phyloP scores from a whole-genome alignment of 1,140 invertebrate species.

The Euura saliciscinereae region DNA sequence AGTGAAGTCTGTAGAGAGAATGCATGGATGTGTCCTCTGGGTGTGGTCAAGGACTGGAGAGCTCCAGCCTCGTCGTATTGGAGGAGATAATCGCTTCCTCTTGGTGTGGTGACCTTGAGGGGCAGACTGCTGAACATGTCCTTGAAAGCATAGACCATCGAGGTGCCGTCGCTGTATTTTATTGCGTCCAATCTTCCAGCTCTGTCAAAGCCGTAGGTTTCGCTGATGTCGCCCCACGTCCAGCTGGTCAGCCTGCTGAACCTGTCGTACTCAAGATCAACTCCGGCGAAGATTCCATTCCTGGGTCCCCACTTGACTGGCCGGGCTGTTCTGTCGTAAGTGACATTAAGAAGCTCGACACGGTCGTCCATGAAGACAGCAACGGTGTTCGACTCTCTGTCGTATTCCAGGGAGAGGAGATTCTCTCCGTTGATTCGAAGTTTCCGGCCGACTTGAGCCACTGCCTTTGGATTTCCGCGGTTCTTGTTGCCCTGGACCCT shows the following conservation, averaged over 20 bases:
- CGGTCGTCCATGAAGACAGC: slow-evolving; percentile 89
- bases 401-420: slow-evolving; percentile 90
- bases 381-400: slow-evolving; percentile 86
- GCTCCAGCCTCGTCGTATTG: slow-evolving; percentile 93
- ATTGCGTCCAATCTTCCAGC: slow-evolving; percentile 86
- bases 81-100: slow-evolving; percentile 89
- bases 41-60: slow-evolving; percentile 88
- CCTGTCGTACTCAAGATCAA: slow-evolving; percentile 91
- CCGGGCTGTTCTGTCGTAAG: slow-evolving; percentile 89
- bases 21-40: slow-evolving; percentile 89
- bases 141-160: slow-evolving; percentile 86
- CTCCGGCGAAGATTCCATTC: slow-evolving; percentile 82
- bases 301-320: slow-evolving; percentile 89
- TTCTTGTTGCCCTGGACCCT: slow-evolving; percentile 69
- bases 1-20: slow-evolving; percentile 91
- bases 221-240: slow-evolving; percentile 90
- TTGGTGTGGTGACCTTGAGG: slow-evolving; percentile 88
- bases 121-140: slow-evolving; percentile 88
- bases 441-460: slow-evolving; percentile 83
- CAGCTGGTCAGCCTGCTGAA: slow-evolving; percentile 89
- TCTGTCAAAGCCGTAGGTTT: slow-evolving; percentile 87
- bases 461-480: slow-evolving; percentile 68
- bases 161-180: slow-evolving; percentile 85
- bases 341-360: slow-evolving; percentile 87
- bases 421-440: slow-evolving; percentile 90